Evolutionary conservation across 2,888 invertebrate species (phyloP).

Genomic region (Odontomyia ornata): DNA sequence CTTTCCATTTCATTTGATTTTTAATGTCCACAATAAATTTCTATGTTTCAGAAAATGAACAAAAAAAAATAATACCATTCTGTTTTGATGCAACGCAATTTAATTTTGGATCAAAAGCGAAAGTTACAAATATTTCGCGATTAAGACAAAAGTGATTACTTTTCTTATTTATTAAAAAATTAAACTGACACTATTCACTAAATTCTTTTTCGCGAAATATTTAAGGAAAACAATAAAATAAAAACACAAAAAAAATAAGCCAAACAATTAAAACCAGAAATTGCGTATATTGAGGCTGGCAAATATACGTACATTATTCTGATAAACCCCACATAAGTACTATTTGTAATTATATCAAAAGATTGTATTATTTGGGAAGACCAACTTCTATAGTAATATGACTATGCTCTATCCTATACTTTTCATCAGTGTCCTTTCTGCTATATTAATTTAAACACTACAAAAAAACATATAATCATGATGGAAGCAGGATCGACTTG

Average conservation of each 20-base stretch:
- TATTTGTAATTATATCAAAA: not conserved
- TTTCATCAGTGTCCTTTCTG: not conserved
- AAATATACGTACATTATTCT: constrained; percentile 30
- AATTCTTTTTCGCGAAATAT: constrained; percentile 9
- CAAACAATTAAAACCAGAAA: not conserved
- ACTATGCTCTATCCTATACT: not conserved
- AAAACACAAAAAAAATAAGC: not conserved
- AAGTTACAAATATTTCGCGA: constrained; percentile 23
- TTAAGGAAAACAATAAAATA: constrained; percentile 8
- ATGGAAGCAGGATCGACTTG: constrained; percentile 64
- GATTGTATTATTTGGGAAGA: not conserved
- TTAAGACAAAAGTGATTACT: constrained; percentile 27
- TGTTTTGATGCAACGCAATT: not conserved
- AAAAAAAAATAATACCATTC: constrained; percentile 46
- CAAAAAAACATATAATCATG: constrained; percentile 45
- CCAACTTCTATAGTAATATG: not conserved
- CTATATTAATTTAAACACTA: no score
- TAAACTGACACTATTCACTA: constrained; percentile 28
- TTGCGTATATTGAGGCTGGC: constrained; percentile 41
- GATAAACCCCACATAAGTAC: not conserved
- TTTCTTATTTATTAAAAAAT: constrained; percentile 11
- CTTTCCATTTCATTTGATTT: no score
- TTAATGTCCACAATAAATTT: not conserved
- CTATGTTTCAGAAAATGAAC: constrained; percentile 48
- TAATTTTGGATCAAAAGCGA: no score